Evolutionary conservation across 2,888 invertebrate species (phyloP).

Genomic region (Pinctada fucata): DNA sequence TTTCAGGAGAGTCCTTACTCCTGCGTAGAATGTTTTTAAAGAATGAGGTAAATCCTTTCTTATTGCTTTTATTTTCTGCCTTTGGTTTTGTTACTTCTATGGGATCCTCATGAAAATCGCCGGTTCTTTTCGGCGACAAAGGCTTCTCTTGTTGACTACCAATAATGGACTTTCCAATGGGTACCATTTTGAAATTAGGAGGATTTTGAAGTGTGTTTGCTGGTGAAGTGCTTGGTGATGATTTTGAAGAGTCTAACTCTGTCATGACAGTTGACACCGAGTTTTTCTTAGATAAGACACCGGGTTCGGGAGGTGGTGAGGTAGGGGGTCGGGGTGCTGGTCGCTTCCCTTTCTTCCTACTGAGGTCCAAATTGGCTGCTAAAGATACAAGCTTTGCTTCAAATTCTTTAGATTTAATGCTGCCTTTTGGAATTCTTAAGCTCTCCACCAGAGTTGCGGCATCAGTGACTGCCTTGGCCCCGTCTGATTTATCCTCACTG

Average conservation of each 20-base stretch:
- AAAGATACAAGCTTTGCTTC: constrained; percentile 66
- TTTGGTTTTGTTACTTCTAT: constrained; percentile 18
- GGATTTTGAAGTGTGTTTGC: constrained; percentile 49
- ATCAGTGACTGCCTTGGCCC: constrained; percentile 14
- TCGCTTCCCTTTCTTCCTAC: constrained; percentile 60
- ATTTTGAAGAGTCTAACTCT: constrained; percentile 7
- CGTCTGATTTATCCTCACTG: constrained; percentile 17
- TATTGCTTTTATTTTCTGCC: constrained; percentile 22
- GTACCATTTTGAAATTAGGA: constrained; percentile 69
- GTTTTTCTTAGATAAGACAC: constrained; percentile 8
- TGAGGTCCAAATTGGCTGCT: constrained; percentile 63
- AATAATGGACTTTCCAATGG: constrained; percentile 62
- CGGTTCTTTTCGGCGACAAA: constrained; percentile 30
- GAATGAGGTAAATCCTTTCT: constrained; percentile 60
- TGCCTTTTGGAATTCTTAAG: constrained; percentile 40
- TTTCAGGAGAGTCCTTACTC: constrained; percentile 51
- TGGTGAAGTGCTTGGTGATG: constrained; percentile 17
- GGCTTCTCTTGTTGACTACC: constrained; percentile 30
- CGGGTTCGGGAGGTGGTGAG: constrained; percentile 59
- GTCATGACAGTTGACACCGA: constrained; percentile 10
- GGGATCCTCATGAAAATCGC: constrained; percentile 36
- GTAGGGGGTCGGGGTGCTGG: constrained; percentile 66
- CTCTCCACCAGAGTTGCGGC: constrained; percentile 25
- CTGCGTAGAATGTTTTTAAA: constrained; percentile 64
- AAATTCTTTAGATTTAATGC: constrained; percentile 60